Evolutionary conservation across 2,888 invertebrate genomes (phyloP).

Genomic region (Xanthia togata): DNA sequence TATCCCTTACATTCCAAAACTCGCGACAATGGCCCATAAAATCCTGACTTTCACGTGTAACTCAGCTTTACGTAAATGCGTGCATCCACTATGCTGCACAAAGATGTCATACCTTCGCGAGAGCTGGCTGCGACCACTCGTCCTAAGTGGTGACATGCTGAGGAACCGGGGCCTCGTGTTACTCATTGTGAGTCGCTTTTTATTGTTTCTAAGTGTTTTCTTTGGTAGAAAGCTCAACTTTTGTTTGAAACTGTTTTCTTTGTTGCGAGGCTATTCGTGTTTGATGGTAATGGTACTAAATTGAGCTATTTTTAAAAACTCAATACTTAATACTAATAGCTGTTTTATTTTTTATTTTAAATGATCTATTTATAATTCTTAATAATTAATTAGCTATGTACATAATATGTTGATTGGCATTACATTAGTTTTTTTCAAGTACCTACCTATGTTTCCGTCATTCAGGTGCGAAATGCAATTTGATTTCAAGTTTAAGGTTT

Average conservation of each 20-base stretch:
- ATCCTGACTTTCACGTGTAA: conserved; percentile 55
- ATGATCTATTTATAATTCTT: background rate
- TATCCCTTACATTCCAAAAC: conserved; percentile 40
- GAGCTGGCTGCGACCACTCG: conserved; percentile 62
- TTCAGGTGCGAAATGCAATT: background rate
- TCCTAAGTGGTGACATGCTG: conserved; percentile 65
- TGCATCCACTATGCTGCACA: conserved; percentile 45
- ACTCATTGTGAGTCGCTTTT: conserved; percentile 62
- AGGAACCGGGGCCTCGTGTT: conserved; percentile 52
- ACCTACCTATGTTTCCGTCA: too few relatives aligned
- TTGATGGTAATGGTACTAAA: background rate
- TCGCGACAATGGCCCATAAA: conserved; percentile 59
- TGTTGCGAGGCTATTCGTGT: conserved; percentile 7
- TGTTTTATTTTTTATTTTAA: background rate
- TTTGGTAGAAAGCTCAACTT: conserved; percentile 32
- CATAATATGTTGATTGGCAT: background rate
- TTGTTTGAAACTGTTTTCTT: conserved; percentile 23
- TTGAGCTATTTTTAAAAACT: background rate
- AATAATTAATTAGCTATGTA: background rate
- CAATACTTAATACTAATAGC: too few relatives aligned
- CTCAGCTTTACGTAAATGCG: conserved; percentile 55
- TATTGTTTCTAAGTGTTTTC: conserved; percentile 57
- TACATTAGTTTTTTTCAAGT: background rate
- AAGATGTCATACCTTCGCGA: conserved; percentile 61
- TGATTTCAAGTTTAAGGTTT: too few relatives aligned